Evolutionary conservation across 1,140 invertebrate genomes (phyloP), one percentile per base, ranked within the genome.

Genomic region (Bombus pascuorum): DNA sequence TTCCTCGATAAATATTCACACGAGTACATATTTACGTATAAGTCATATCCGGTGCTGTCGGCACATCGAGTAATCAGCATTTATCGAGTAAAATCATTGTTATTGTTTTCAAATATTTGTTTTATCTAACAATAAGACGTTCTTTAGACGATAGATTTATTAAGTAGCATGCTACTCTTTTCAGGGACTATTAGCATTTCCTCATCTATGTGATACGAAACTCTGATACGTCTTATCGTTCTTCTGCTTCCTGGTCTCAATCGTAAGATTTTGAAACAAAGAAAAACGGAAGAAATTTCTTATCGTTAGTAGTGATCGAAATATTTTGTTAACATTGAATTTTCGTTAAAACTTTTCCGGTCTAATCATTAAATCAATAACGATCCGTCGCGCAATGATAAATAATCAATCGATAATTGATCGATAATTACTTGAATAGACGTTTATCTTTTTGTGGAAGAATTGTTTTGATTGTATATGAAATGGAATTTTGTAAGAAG

Each of bases 1-100:
- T 42, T 68, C 44, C 65, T 78, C 25, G 65, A 83, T 83, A 77
- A 76, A 83, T 83, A 77, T 83, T 77, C 65, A 83, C 37, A 3
- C 53, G 47, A 47, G 18, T 73, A 62, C 37, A 59, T 34, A 44
- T 15, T 81, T 53, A 71, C 10, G 72, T 34, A 10, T 62, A 62
- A 62, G 28, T 62, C 28, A 62, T 25, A 62, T 62, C 59, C 59
- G 59, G 59, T 0, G 28, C 28, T 62, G 25, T 47, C 68, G 79
- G n/a, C 2, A 37, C 10, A 34, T 10, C 9, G n/a, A 59, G 18
- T 81, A 59, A 42, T 62, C 12, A 13, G 42, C 57, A 25, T n/a
- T n/a, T 28, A 72, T 72, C n/a, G 53, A 39, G 57, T 73, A 42
- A 44, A 34, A n/a, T 28, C 10, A 1, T 62, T 62, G 28, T 13